Evolutionary conservation across 1,140 invertebrate genomes (phyloP).

Genomic region (Ericerus pela): DNA sequence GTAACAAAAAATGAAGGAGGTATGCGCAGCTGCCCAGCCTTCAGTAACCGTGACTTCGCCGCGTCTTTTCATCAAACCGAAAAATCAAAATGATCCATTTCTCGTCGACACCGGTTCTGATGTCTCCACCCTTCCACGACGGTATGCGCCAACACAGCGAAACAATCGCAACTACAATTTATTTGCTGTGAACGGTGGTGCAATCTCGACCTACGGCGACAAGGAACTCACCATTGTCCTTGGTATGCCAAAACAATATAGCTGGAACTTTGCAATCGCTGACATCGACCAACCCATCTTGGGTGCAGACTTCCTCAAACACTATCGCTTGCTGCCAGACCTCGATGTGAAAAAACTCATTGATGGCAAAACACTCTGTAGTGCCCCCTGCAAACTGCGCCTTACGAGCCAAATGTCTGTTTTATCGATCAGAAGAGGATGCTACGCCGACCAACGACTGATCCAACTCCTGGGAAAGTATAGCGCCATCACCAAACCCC

Average conservation of each 20-base stretch:
- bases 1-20: neutral
- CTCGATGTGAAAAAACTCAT: neutral
- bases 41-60: neutral
- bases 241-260: neutral
- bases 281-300: neutral
- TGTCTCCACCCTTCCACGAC: neutral
- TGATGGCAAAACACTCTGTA: neutral
- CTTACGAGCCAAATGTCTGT: neutral
- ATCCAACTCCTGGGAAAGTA: neutral
- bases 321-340: neutral
- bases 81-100: neutral
- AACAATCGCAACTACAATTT: neutral
- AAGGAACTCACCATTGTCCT: neutral
- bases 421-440: neutral
- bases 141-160: neutral
- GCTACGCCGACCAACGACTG: too few species aligned
- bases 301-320: neutral
- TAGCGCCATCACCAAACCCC: neutral
- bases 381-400: neutral
- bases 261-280: neutral
- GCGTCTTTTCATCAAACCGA: neutral
- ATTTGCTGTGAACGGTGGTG: slow-evolving; percentile 12
- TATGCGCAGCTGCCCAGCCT: neutral
- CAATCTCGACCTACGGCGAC: neutral
- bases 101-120: neutral